Evolutionary conservation across 2,888 invertebrate genomes (phyloP).

Genomic region (Nomada ruficornis): DNA sequence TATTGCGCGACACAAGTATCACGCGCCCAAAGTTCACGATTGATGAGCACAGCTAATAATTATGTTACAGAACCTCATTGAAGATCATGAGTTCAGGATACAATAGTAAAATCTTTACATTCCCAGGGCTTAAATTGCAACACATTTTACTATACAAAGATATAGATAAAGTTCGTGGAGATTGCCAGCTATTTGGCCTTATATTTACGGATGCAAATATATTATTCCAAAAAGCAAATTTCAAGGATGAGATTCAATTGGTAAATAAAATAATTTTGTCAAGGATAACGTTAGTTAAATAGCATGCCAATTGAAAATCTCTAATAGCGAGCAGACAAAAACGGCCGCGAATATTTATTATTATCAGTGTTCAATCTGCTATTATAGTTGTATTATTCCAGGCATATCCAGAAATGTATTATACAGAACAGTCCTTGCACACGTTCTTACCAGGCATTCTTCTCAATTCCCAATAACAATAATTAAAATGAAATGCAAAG

Average conservation of each 20-base stretch:
- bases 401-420: conserved; percentile 74
- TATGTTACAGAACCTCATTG: conserved; percentile 85
- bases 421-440: conserved; percentile 62
- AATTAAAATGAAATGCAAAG: conserved; percentile 15
- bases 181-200: conserved; percentile 86
- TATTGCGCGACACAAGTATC: not conserved
- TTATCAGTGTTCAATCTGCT: not conserved
- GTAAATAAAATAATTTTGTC: conserved; percentile 79
- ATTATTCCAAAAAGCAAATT: conserved; percentile 83
- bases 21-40: not conserved
- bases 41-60: not conserved
- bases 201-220: conserved; percentile 78
- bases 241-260: conserved; percentile 82
- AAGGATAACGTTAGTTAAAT: too few species aligned
- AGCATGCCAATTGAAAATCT: not conserved
- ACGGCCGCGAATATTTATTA: too few species aligned
- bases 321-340: not conserved
- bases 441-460: conserved; percentile 73
- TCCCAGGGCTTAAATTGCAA: conserved; percentile 85
- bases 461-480: conserved; percentile 31
- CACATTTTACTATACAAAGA: conserved; percentile 85
- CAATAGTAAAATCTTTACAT: conserved; percentile 85
- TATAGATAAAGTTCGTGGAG: conserved; percentile 81
- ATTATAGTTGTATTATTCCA: conserved; percentile 42
- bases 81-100: conserved; percentile 87